phyloP scores from a whole-genome alignment of 2,888 invertebrate genomes.

The Euzetes globulus region DNA sequence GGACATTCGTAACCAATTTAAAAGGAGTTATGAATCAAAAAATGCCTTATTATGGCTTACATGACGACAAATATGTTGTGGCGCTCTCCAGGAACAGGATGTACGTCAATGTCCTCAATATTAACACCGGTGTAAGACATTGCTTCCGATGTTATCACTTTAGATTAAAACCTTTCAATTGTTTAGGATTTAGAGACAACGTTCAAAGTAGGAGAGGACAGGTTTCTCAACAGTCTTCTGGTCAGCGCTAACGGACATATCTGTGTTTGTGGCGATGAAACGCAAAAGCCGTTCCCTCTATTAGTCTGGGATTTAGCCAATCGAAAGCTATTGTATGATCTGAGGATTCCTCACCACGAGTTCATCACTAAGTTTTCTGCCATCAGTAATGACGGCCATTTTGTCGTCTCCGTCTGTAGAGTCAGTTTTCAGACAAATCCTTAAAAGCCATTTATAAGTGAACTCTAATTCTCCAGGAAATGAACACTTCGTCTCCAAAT shows the following conservation, averaged over 20 bases:
- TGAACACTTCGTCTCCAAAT: conserved; percentile 63
- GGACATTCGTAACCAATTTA: conserved; percentile 60
- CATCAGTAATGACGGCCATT: conserved; percentile 71
- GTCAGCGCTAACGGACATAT: conserved; percentile 80
- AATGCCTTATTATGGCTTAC: conserved; percentile 80
- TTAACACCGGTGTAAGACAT: conserved; percentile 57
- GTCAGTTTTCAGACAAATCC: conserved; percentile 44
- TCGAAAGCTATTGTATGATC: conserved; percentile 72
- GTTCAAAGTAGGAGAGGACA: conserved; percentile 76
- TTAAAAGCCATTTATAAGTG: neutral
- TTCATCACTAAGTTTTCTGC: conserved; percentile 74
- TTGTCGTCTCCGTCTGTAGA: conserved; percentile 53
- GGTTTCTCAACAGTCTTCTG: conserved; percentile 76
- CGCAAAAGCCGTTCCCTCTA: conserved; percentile 81
- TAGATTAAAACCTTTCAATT: neutral
- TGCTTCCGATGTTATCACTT: too few relatives aligned
- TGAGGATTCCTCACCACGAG: conserved; percentile 80
- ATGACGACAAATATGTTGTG: conserved; percentile 69
- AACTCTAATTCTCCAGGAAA: conserved; percentile 51
- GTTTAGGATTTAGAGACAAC: conserved; percentile 66
- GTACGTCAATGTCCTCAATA: conserved; percentile 80
- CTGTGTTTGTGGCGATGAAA: conserved; percentile 82
- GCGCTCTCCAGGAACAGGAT: conserved; percentile 75
- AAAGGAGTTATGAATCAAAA: conserved; percentile 81
- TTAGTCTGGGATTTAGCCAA: conserved; percentile 81